These are phyloP conservation scores for Chaetodon trifascialis DNA, from an alignment of 2,113 vertebrate genomes.

Conservation along the genomic window DNA sequence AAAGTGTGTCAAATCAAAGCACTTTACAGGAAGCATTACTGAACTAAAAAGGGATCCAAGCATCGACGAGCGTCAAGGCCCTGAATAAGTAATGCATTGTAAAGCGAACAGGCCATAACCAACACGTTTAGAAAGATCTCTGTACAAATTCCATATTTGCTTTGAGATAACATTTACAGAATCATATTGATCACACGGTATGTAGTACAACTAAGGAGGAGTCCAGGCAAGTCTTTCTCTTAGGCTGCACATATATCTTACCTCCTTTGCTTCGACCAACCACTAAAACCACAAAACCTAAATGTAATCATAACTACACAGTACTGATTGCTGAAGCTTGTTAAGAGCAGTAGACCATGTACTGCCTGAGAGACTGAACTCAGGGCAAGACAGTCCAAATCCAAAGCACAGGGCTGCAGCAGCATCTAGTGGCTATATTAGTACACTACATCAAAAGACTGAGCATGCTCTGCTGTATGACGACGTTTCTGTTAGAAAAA, in stretches of 20 bases:
- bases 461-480: too few species aligned
- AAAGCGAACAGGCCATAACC: conserved; percentile 2
- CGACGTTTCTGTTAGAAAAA: not conserved
- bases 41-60: conserved; percentile 71
- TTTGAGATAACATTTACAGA: not conserved
- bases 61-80: conserved; percentile 54
- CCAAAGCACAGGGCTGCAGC: conserved; percentile 28
- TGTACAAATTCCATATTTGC: not conserved
- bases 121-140: conserved; percentile 11
- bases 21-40: conserved; percentile 73
- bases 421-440: conserved; percentile 60
- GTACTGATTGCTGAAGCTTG: not conserved
- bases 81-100: conserved; percentile 62
- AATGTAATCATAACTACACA: not conserved
- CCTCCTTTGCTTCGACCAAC: not conserved
- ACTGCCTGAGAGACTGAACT: conserved; percentile 2
- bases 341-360: not conserved
- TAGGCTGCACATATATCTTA: not conserved
- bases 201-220: not conserved
- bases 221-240: not conserved
- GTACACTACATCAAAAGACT: conserved; percentile 33
- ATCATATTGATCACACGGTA: not conserved
- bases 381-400: not conserved
- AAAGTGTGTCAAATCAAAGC: conserved; percentile 65
- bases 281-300: conserved; percentile 8